Evolutionary conservation across 2,888 invertebrate species (phyloP).

Genomic region (Pyralis farinalis): DNA sequence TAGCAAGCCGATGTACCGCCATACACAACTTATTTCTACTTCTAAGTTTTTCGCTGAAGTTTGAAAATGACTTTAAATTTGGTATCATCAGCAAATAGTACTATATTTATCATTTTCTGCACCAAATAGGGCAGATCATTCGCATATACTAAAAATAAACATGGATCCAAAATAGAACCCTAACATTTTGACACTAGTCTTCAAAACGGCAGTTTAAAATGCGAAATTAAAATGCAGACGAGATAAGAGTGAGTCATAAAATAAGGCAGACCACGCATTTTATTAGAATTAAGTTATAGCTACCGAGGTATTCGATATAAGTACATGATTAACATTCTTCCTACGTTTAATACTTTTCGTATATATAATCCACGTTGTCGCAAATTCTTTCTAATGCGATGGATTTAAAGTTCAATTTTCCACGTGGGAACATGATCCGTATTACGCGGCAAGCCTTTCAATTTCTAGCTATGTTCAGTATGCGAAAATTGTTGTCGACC

Average conservation of each 20-base stretch:
- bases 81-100: too few species aligned
- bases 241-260: conserved; percentile 25
- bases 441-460: conserved; percentile 47
- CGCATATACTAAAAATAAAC: too few species aligned
- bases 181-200: not conserved
- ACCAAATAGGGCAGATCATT: too few species aligned
- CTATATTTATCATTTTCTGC: too few species aligned
- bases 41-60: too few species aligned
- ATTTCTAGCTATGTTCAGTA: conserved; percentile 61
- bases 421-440: not conserved
- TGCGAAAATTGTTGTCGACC: conserved; percentile 65
- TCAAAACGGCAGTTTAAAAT: conserved; percentile 14
- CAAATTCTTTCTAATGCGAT: not conserved
- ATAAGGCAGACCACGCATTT: conserved; percentile 21
- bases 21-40: too few species aligned
- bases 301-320: too few species aligned
- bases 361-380: not conserved
- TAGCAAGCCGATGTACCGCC: too few species aligned
- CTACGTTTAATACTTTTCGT: conserved; percentile 32
- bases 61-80: too few species aligned
- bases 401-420: conserved; percentile 4
- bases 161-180: too few species aligned
- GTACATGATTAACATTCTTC: conserved; percentile 56
- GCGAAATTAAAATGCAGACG: conserved; percentile 21
- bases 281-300: conserved; percentile 32